Evolutionary conservation across 2,797 vertebrate genomes (phyloP).

Genomic region (Dromococcyx pavoninus): DNA sequence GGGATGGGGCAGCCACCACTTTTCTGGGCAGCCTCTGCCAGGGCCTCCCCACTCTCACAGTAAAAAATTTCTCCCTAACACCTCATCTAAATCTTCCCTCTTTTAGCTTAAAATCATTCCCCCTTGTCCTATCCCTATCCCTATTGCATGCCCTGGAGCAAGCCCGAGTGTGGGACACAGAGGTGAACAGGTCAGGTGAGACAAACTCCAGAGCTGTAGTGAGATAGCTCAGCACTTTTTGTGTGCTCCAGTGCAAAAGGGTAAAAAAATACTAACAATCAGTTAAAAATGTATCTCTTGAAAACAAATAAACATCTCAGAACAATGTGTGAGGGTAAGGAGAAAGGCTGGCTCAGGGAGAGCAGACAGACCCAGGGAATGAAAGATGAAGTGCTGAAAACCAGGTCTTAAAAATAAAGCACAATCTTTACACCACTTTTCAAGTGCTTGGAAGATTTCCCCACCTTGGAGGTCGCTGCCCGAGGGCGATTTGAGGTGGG

Average conservation of each 20-base stretch:
- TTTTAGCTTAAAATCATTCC: no score
- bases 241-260: not conserved
- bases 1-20: no score
- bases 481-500: not conserved
- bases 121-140: no score
- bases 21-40: no score
- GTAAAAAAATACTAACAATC: not conserved
- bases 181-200: not conserved
- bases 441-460: not conserved
- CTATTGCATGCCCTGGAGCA: not conserved
- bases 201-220: not conserved
- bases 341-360: not conserved
- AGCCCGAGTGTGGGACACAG: accelerated
- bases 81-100: no score
- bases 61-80: no score
- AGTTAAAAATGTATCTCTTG: not conserved
- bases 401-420: not conserved
- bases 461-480: not conserved
- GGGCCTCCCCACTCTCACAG: no score
- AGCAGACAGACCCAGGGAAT: not conserved
- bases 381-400: not conserved
- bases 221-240: not conserved
- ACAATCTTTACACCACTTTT: not conserved
- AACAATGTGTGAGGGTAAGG: not conserved
- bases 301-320: not conserved